Base-by-base conservation (phyloP, 2,888 invertebrate species). In the Nemoura dubitans region DNA sequence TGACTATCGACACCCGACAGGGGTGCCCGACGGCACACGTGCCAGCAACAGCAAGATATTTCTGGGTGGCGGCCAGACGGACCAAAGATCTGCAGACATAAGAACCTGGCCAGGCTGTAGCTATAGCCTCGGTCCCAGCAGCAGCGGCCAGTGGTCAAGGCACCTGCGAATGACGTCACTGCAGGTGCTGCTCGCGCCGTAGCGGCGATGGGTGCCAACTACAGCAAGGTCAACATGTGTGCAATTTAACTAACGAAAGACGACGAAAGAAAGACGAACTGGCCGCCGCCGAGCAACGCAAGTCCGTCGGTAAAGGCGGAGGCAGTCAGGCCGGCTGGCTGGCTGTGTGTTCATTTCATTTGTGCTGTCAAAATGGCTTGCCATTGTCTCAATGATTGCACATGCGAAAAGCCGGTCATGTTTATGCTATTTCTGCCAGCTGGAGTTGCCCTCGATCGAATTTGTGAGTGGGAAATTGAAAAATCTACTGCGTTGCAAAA, bases 201-300 rank as follows among this genome's bases (percentile, higher is more conserved):
- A 3, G 36, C 36, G 59, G 59, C 59, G 16, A 21, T 59, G 59
- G 14, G 59, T 21, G 59, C 16, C 59, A 59, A 59, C 59, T 59
- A 59, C 59, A 59, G 59, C 59, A 59, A 59, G 59, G 59, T 59
- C 59, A 59, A 59, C 59, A 59, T 59, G 59, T 59, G 59, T 59
- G 59, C 59, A 59, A 59, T 59, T 59, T 59, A 59, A 10, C 59
- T 59, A 3, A 2, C 59, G 59, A 59, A 21, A 21, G 14, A 59
- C 59, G 59, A 7, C 6, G 59, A 59, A 59, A 3, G 59, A 7
- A 21, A 59, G 59, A 7, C 59, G 16, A 2, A 7, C 59, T 59
- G 59, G 59, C 10, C 59, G 3, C 59, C n/a, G n/a, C n/a, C n/a
- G n/a, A n/a, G n/a, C n/a, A n/a, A n/a, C n/a, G n/a, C n/a, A n/a